Base-by-base conservation (phyloP, 2,888 invertebrate genomes). In the Drosophila kambysellisi region DNA sequence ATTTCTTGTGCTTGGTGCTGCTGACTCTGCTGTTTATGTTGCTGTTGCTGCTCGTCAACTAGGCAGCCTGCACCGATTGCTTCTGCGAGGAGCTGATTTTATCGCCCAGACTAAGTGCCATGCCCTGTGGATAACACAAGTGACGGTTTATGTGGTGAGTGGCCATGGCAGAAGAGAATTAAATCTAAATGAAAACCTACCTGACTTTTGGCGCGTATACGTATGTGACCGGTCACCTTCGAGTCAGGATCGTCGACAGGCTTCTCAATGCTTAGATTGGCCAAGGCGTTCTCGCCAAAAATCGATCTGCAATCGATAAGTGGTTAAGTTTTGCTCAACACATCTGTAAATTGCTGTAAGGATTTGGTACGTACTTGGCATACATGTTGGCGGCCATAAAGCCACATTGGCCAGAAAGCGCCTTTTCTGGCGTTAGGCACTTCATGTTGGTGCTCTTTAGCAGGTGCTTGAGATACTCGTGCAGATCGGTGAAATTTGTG, bases 321-420 rank as follows among this genome's bases (percentile, higher is more conserved):
- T 50, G 30, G 29, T n/a, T 41, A 37, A 11, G 11, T 20, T 3
- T 41, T 30, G 20, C 37, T 63, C 32, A 30, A 30, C 2, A 5
- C n/a, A 7, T 6, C 11, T 25, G 20, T 15, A 4, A 9, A 30
- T 6, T 33, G 3, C 0, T 15, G 4, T 11, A 11, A 5, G 4
- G 9, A 11, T 35, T 8, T 8, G 8, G 6, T n/a, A 84, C 89
- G 75, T 82, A 93, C 93, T 92, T 97, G 52, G 99, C 99, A 94
- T 99, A 99, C 95, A 99, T 96, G 93, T 99, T 99, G 52, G 99
- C 99, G 8, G 99, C 99, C 98, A 99, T 98, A 94, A 99, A 99
- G 8, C 99, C 99, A 93, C 99, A 99, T 87, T 99, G 98, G 0
- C 99, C 99, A 0, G 97, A 97, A 64, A 99, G 94, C 0, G 98